Conservation (phyloP, 2,113 vertebrate species). For the Hippocampus abdominalis region DNA sequence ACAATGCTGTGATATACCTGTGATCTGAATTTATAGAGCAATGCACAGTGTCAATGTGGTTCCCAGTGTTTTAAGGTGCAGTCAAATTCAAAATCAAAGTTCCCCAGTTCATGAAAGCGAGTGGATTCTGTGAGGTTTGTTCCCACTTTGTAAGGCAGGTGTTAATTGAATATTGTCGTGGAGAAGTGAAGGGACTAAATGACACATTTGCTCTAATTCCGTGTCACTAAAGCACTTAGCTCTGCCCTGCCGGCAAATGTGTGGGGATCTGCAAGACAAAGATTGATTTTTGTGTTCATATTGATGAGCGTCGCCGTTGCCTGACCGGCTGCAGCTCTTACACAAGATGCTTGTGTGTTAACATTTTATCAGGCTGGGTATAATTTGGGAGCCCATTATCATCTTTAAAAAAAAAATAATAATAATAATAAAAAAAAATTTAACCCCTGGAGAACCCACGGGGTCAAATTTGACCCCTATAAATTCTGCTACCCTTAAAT, state of each 20-base stretch:
- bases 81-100: not conserved
- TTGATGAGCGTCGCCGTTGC: slow-evolving; percentile 59
- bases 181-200: not conserved
- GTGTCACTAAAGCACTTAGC: slow-evolving; percentile 24
- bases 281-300: slow-evolving; percentile 68
- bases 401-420: too few relatives aligned
- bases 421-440: too few relatives aligned
- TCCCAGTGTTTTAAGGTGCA: not conserved
- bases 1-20: too few relatives aligned
- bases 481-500: too few relatives aligned
- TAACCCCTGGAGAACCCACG: too few relatives aligned
- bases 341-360: not conserved
- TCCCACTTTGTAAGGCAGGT: not conserved
- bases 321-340: not conserved
- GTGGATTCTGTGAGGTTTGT: not conserved
- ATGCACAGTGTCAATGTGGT: not conserved
- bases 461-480: too few relatives aligned
- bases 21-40: not conserved
- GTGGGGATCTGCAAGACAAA: slow-evolving; percentile 23
- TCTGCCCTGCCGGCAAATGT: slow-evolving; percentile 20
- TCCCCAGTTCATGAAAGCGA: not conserved
- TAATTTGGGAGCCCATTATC: slow-evolving; percentile 1
- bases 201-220: slow-evolving; percentile 30
- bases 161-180: slow-evolving; percentile 1
- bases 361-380: slow-evolving; percentile 4